A percentile compares a stretch with the other conserved stretches of the same genome.
Evolutionary conservation across 2,888 invertebrate species (phyloP).

Genomic region (Drosophila diplacantha): DNA sequence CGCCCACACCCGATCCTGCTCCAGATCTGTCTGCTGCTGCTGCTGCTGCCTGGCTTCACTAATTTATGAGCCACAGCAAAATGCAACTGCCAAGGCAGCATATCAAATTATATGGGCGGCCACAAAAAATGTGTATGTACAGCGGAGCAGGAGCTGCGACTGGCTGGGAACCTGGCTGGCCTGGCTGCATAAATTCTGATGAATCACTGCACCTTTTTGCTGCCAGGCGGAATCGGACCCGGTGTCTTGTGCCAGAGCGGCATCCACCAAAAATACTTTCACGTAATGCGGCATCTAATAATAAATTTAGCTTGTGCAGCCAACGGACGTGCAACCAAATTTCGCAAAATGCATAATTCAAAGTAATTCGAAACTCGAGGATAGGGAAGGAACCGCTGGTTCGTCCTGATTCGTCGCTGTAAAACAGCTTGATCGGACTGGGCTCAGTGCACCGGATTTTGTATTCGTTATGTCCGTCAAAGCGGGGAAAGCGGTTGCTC

Average conservation of each 20-base stretch:
- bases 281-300: slow-evolving; percentile 75
- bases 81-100: slow-evolving; percentile 67
- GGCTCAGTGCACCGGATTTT: neutral
- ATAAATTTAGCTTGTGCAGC: slow-evolving; percentile 69
- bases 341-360: slow-evolving; percentile 69
- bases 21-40: neutral
- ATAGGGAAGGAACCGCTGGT: slow-evolving; percentile 5
- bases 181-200: slow-evolving; percentile 65
- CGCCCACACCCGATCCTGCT: slow-evolving; percentile 11
- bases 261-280: slow-evolving; percentile 49
- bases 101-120: slow-evolving; percentile 69
- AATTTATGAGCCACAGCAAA: slow-evolving; percentile 67
- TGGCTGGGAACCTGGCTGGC: slow-evolving; percentile 8
- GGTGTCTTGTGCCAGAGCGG: slow-evolving; percentile 10
- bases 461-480: neutral
- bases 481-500: neutral
- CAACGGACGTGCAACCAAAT: slow-evolving; percentile 55
- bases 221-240: slow-evolving; percentile 34
- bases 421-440: neutral
- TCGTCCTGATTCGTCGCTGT: neutral
- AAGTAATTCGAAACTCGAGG: slow-evolving; percentile 66
- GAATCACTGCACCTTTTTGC: slow-evolving; percentile 61
- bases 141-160: slow-evolving; percentile 3
- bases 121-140: slow-evolving; percentile 48
- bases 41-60: slow-evolving; percentile 26